Percentiles rank a stretch among this genome's conserved stretches.
Evolutionary conservation across 2,113 vertebrate species (phyloP).

Genomic region (Stigmatopora argus): DNA sequence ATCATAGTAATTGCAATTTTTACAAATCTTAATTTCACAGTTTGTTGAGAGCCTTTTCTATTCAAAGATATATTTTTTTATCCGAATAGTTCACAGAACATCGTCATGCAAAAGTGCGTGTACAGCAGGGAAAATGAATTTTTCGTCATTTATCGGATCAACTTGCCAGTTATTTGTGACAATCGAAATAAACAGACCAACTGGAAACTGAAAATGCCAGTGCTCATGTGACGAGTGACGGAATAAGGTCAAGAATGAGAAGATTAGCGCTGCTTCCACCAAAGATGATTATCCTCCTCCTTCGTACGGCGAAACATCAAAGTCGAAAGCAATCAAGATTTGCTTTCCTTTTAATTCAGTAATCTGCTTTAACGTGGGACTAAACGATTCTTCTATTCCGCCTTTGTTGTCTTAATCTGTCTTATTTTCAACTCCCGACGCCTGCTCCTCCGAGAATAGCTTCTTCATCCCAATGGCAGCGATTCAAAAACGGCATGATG

Average conservation of each 20-base stretch:
- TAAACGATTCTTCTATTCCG: slow-evolving; percentile 34
- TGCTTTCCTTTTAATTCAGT: slow-evolving; percentile 25
- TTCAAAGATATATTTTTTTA: not conserved
- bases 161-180: not conserved
- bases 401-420: slow-evolving; percentile 49
- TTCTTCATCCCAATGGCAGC: slow-evolving; percentile 9
- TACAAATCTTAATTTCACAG: too few species aligned
- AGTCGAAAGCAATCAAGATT: slow-evolving; percentile 33
- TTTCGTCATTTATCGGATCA: not conserved
- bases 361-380: slow-evolving; percentile 41
- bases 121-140: not conserved
- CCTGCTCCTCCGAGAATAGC: slow-evolving; percentile 33
- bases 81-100: too few species aligned
- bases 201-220: slow-evolving; percentile 4
- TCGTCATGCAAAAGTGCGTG: not conserved
- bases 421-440: slow-evolving; percentile 32
- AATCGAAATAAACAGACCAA: not conserved
- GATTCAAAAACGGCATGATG: not conserved
- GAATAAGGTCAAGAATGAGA: slow-evolving; percentile 51
- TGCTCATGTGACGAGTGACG: slow-evolving; percentile 49
- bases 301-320: slow-evolving; percentile 31
- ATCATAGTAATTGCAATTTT: too few species aligned
- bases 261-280: slow-evolving; percentile 28
- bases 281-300: slow-evolving; percentile 30
- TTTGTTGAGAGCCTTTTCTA: too few species aligned